phyloP scores from a whole-genome alignment of 1,140 invertebrate genomes.

The Pseudomyrmex dendroicus region DNA sequence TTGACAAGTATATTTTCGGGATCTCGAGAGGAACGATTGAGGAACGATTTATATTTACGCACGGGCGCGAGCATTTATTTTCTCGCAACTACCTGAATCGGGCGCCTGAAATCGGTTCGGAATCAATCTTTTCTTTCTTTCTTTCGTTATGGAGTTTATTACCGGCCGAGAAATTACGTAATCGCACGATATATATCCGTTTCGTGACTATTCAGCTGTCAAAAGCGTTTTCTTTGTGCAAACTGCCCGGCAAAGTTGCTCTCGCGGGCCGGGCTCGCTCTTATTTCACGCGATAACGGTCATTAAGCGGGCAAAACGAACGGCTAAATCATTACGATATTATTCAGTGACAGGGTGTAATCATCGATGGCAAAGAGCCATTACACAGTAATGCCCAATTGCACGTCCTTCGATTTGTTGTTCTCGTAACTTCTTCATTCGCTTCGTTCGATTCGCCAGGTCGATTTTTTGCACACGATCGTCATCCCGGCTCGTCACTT shows the following conservation, averaged over 20 bases:
- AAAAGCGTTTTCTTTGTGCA: constrained; percentile 25
- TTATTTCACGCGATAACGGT: constrained; percentile 44
- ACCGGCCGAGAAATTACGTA: constrained; percentile 11
- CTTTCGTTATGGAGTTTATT: constrained; percentile 26
- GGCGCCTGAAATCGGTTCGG: background rate
- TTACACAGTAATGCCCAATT: constrained; percentile 25
- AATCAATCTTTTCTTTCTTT: constrained; percentile 19
- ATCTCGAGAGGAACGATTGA: no score
- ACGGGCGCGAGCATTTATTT: background rate
- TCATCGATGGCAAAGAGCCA: constrained; percentile 46
- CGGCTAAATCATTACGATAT: constrained; percentile 57
- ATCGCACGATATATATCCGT: constrained; percentile 14
- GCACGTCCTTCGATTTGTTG: constrained; percentile 19
- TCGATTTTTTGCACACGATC: background rate
- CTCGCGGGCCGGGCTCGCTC: constrained; percentile 5
- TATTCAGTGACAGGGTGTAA: constrained; percentile 58
- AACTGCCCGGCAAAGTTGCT: constrained; percentile 12
- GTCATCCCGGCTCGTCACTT: no score
- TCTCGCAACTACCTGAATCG: background rate
- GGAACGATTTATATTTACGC: no score
- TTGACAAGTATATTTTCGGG: no score
- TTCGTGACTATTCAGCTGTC: constrained; percentile 39
- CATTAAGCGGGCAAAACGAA: constrained; percentile 48
- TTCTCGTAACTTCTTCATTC: constrained; percentile 45
- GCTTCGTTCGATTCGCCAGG: background rate